Evolutionary conservation across 1,140 invertebrate genomes (phyloP).

Genomic region (Pachypsylla venusta): DNA sequence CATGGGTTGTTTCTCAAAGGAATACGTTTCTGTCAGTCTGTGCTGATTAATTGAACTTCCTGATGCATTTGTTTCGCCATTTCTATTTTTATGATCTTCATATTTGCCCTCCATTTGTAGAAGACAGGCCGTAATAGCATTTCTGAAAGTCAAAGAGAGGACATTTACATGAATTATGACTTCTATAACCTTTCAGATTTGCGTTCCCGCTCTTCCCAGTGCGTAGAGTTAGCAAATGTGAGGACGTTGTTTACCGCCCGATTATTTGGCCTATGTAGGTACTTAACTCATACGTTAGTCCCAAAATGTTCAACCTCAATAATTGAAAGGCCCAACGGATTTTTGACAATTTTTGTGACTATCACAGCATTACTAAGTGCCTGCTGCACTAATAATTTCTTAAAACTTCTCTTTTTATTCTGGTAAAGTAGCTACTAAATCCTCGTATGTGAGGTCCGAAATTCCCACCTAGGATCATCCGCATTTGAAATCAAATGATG

Average conservation of each 20-base stretch:
- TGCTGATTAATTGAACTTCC: too few species aligned
- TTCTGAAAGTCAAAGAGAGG: background rate
- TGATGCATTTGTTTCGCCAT: too few species aligned
- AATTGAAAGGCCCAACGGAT: too few species aligned
- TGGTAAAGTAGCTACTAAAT: background rate
- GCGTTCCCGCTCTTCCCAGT: background rate
- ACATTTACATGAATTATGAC: background rate
- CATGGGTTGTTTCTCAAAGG: too few species aligned
- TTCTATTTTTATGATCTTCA: background rate
- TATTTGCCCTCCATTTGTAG: background rate
- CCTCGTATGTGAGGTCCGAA: background rate
- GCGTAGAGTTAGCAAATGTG: background rate
- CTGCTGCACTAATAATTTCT: too few species aligned
- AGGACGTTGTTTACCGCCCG: background rate
- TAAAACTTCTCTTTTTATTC: too few species aligned
- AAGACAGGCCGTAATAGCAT: background rate
- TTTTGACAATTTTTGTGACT: too few species aligned
- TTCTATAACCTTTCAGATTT: background rate
- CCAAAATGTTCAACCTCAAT: background rate
- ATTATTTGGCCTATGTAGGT: background rate
- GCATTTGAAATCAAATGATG: background rate
- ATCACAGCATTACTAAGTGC: too few species aligned
- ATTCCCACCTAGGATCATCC: background rate
- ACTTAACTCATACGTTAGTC: background rate
- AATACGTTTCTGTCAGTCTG: too few species aligned